A percentile compares a stretch with the other conserved stretches of the same genome.
phyloP scores from a whole-genome alignment of 2,113 vertebrate species.

The Stegostoma tigrinum region DNA sequence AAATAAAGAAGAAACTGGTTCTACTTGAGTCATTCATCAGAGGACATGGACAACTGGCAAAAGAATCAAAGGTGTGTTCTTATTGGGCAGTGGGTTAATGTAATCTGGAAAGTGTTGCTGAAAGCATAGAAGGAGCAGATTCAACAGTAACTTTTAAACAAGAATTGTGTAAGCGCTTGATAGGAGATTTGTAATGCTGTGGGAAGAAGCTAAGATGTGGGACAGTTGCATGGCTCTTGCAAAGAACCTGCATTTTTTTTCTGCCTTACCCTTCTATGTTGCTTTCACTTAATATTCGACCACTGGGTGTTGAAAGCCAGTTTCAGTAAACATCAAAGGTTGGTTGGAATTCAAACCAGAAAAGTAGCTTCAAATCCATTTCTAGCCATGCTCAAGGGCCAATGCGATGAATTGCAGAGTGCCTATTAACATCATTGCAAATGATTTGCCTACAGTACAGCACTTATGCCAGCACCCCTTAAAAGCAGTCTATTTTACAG shows the following conservation, averaged over 20 bases:
- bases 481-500: neutral
- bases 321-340: neutral
- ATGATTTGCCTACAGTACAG: neutral
- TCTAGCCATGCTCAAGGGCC: neutral
- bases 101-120: neutral
- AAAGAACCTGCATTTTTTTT: neutral
- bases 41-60: neutral
- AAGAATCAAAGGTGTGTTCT: neutral
- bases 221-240: neutral
- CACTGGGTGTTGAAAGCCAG: neutral
- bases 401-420: neutral
- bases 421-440: neutral
- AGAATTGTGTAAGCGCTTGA: neutral
- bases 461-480: neutral
- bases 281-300: neutral
- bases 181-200: neutral
- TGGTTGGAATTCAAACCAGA: neutral
- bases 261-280: neutral
- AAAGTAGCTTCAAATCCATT: neutral
- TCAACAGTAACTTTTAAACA: neutral
- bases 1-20: neutral
- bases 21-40: neutral
- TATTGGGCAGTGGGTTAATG: neutral
- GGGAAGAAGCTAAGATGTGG: neutral
- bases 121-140: neutral